phyloP scores from a whole-genome alignment of 2,888 invertebrate genomes.

The Lithosia quadra region DNA sequence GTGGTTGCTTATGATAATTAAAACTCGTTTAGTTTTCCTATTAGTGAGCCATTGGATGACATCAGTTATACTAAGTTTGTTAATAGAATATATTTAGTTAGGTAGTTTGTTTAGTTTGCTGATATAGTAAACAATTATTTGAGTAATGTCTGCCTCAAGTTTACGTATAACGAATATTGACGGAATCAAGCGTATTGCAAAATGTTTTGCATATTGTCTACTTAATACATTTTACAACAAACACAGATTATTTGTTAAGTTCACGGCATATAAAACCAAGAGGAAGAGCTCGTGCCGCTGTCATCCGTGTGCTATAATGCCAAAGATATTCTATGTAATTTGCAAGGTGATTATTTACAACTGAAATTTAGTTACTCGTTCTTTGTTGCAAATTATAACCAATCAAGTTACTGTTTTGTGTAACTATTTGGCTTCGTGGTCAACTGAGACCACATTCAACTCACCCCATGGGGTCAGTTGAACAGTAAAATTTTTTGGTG shows the following conservation, averaged over 20 bases:
- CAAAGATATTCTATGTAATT: not conserved
- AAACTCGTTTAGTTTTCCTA: conserved; percentile 1
- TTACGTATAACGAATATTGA: conserved; percentile 51
- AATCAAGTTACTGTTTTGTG: not conserved
- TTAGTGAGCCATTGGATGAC: conserved; percentile 25
- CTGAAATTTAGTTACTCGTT: not conserved
- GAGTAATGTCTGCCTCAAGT: conserved; percentile 34
- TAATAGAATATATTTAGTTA: conserved; percentile 32
- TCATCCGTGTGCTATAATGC: not conserved
- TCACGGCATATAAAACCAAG: not conserved
- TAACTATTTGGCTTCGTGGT: not conserved
- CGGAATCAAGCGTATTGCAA: conserved; percentile 48
- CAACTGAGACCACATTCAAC: not conserved
- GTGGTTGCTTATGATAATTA: not conserved
- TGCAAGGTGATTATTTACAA: no score
- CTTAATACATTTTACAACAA: conserved; percentile 45
- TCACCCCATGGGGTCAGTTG: not conserved
- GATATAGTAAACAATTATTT: conserved; percentile 33
- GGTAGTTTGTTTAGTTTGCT: conserved; percentile 1
- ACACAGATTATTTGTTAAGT: conserved; percentile 34
- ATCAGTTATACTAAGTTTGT: conserved; percentile 32
- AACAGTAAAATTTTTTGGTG: not conserved
- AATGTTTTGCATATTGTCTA: conserved; percentile 23
- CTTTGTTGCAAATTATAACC: not conserved
- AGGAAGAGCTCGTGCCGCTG: not conserved